Evolutionary conservation across 1,140 invertebrate genomes (phyloP).

Genomic region (Agrypnia vestita): DNA sequence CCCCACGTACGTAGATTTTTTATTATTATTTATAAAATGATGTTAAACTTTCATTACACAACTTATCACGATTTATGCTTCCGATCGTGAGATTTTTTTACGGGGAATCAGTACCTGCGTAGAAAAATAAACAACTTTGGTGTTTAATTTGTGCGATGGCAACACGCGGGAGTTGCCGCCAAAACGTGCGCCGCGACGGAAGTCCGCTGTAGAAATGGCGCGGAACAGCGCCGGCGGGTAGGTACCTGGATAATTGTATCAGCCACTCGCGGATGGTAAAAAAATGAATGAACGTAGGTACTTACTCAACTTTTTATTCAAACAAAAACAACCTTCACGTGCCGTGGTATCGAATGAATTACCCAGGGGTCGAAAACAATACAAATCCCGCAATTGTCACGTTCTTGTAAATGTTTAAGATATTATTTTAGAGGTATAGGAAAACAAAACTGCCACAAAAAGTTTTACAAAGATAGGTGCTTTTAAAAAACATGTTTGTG

Average conservation of each 20-base stretch:
- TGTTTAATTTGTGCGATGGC: not conserved
- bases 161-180: conserved; percentile 25
- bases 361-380: conserved; percentile 16
- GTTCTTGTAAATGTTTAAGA: not conserved
- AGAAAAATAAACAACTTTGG: no score
- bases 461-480: no score
- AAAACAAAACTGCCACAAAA: no score
- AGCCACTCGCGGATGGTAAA: conserved; percentile 20
- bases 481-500: no score
- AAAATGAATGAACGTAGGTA: conserved; percentile 20
- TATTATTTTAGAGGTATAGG: no score
- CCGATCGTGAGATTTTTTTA: not conserved
- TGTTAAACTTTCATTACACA: not conserved
- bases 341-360: conserved; percentile 36
- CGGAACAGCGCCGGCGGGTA: conserved; percentile 16
- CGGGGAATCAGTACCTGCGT: no score
- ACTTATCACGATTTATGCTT: not conserved
- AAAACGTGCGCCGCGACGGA: conserved; percentile 57
- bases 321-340: conserved; percentile 42
- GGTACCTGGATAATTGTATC: conserved; percentile 27
- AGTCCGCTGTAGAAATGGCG: conserved; percentile 60
- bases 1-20: no score
- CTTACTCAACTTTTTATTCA: conserved; percentile 36
- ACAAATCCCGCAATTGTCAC: not conserved
- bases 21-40: no score